Percentiles rank a stretch among this genome's conserved stretches.
These are phyloP conservation scores for Sandelia bainsii DNA, from an alignment of 2,797 vertebrate genomes.

Conservation along the genomic window DNA sequence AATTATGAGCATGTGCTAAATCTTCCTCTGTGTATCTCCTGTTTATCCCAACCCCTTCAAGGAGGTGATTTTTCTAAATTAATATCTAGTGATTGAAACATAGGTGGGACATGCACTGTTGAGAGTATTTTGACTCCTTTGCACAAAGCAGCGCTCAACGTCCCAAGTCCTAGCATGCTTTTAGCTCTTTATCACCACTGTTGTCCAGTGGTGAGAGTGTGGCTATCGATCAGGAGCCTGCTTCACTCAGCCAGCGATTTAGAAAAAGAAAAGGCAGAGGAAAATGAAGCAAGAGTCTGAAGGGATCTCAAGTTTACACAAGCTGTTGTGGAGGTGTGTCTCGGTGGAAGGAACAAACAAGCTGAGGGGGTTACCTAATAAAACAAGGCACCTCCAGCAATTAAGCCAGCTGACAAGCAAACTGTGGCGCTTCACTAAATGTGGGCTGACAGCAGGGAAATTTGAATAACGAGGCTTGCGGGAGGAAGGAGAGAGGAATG, in stretches of 20 bases:
- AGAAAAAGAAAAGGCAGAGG: slow-evolving; percentile 37
- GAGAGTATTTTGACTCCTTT: slow-evolving; percentile 10
- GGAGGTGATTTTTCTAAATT: neutral
- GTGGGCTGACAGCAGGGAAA: slow-evolving; percentile 87
- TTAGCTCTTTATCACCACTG: slow-evolving; percentile 76
- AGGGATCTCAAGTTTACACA: slow-evolving; percentile 73
- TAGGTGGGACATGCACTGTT: neutral
- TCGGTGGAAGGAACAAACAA: slow-evolving; percentile 79
- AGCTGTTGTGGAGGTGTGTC: slow-evolving; percentile 72
- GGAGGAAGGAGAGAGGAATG: slow-evolving; percentile 64
- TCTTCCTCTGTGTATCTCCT: neutral
- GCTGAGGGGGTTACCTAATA: slow-evolving; percentile 82
- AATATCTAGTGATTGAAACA: slow-evolving; percentile 1
- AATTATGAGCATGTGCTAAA: neutral
- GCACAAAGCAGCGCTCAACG: slow-evolving; percentile 40
- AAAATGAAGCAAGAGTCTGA: slow-evolving; percentile 55
- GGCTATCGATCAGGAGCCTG: slow-evolving; percentile 74
- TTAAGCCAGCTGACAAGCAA: slow-evolving; percentile 87
- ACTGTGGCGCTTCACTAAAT: slow-evolving; percentile 82
- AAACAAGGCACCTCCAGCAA: slow-evolving; percentile 87
- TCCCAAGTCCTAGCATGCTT: slow-evolving; percentile 53
- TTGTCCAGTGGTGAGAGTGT: slow-evolving; percentile 67
- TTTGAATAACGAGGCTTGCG: slow-evolving; percentile 87
- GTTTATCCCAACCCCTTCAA: neutral
- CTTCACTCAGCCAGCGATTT: slow-evolving; percentile 67